These are phyloP conservation scores for Proctacanthus coquilletti DNA, from an alignment of 1,140 invertebrate species.

Conservation along the genomic window DNA sequence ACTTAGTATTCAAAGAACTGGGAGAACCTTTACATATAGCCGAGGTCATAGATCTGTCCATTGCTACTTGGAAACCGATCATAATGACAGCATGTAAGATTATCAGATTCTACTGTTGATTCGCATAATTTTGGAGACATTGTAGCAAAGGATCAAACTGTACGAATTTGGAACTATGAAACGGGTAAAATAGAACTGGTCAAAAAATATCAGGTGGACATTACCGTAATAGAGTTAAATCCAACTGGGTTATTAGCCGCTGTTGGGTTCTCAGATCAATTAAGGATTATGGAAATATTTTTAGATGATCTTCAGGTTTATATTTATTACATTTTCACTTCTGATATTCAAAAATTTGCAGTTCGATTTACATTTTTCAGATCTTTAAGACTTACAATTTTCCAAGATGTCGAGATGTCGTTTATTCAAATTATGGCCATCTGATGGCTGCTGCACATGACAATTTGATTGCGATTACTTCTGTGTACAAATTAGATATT, in stretches of 20 bases:
- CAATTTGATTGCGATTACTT: constrained; percentile 23
- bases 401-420: constrained; percentile 22
- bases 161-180: constrained; percentile 83
- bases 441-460: constrained; percentile 25
- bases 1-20: constrained; percentile 35
- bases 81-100: constrained; percentile 66
- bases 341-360: constrained; percentile 45
- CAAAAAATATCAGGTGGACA: constrained; percentile 67
- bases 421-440: constrained; percentile 25
- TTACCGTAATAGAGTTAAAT: constrained; percentile 64
- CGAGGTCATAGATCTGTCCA: constrained; percentile 55
- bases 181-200: constrained; percentile 57
- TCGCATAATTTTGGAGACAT: too few relatives aligned
- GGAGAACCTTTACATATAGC: constrained; percentile 67
- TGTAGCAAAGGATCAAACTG: constrained; percentile 49
- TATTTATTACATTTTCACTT: constrained; percentile 47
- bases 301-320: constrained; percentile 67
- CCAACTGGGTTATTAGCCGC: constrained; percentile 70
- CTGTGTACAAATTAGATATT: constrained; percentile 23
- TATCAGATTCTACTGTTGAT: too few relatives aligned
- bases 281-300: constrained; percentile 69
- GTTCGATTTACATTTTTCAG: constrained; percentile 13
- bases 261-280: constrained; percentile 79
- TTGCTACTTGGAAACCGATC: constrained; percentile 78
- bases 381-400: constrained; percentile 29